Evolutionary conservation across 2,797 vertebrate genomes (phyloP).

Genomic region (Menidia menidia): DNA sequence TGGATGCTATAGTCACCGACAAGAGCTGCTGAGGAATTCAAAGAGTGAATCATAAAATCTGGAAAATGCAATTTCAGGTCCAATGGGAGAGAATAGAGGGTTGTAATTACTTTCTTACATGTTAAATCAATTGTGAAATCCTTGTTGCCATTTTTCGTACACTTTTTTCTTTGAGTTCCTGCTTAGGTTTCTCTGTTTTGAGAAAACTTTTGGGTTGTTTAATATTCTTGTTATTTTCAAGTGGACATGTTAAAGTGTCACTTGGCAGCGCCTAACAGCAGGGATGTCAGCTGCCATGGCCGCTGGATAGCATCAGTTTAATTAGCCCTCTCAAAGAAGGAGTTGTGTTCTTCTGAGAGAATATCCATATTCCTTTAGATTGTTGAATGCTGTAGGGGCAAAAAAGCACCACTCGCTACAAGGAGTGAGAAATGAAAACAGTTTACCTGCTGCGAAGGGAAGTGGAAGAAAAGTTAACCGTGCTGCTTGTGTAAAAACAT

Average conservation of each 20-base stretch:
- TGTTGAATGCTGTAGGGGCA: background rate
- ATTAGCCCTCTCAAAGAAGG: slow-evolving; percentile 11
- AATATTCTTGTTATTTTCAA: slow-evolving; percentile 33
- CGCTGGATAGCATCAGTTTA: slow-evolving; percentile 23
- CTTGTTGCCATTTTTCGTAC: slow-evolving; percentile 46
- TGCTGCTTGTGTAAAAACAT: background rate
- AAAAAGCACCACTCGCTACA: background rate
- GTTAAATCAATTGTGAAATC: slow-evolving; percentile 88
- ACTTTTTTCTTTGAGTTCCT: slow-evolving; percentile 39
- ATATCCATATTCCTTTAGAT: background rate
- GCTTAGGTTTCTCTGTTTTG: slow-evolving; percentile 42
- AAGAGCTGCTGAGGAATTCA: slow-evolving; percentile 85
- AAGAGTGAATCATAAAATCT: slow-evolving; percentile 87
- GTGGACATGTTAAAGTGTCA: slow-evolving; percentile 27
- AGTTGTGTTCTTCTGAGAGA: background rate
- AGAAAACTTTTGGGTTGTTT: slow-evolving; percentile 43
- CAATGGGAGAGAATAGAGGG: slow-evolving; percentile 68
- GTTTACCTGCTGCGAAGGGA: background rate
- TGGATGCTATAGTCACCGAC: slow-evolving; percentile 84
- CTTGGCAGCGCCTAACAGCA: slow-evolving; percentile 31
- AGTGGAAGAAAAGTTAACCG: background rate
- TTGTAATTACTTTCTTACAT: slow-evolving; percentile 77
- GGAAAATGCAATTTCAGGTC: slow-evolving; percentile 81
- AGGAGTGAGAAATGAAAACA: no score
- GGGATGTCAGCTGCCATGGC: slow-evolving; percentile 35